A percentile compares a stretch with the other conserved stretches of the same genome.
Evolutionary conservation across 1,140 invertebrate genomes (phyloP).

Genomic region (Drosophila erecta): DNA sequence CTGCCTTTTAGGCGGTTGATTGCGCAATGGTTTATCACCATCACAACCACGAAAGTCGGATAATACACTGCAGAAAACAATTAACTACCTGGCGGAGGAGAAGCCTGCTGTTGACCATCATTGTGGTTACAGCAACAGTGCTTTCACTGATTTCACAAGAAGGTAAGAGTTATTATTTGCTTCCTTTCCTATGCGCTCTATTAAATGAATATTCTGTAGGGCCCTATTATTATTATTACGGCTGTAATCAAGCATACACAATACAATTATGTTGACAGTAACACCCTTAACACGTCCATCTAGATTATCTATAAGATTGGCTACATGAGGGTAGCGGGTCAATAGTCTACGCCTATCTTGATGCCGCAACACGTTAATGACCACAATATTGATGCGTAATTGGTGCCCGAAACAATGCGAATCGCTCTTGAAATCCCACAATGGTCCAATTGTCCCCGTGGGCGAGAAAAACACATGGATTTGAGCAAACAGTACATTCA

Average conservation of each 20-base stretch:
- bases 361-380: conserved; percentile 35
- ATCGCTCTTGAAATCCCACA: conserved; percentile 41
- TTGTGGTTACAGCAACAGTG: conserved; percentile 21
- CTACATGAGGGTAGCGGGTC: conserved; percentile 13
- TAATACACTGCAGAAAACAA: conserved; percentile 29
- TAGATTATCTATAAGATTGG: not conserved
- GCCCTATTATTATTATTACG: not conserved
- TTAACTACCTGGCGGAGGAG: conserved; percentile 14
- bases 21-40: conserved; percentile 61
- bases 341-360: conserved; percentile 18
- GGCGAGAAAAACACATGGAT: conserved; percentile 49
- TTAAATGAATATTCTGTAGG: not conserved
- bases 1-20: conserved; percentile 65
- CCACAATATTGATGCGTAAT: conserved; percentile 35
- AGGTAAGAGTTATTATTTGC: conserved; percentile 36
- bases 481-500: conserved; percentile 4
- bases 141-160: conserved; percentile 21
- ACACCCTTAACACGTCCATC: not conserved
- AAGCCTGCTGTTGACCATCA: conserved; percentile 16
- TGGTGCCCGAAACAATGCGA: conserved; percentile 40
- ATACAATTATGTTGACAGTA: not conserved
- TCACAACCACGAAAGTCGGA: conserved; percentile 21
- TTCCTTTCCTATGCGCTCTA: not conserved
- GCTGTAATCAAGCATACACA: not conserved
- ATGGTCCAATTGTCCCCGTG: conserved; percentile 33